Conservation (phyloP, 1,140 invertebrate genomes). For the Augochlora pura region DNA sequence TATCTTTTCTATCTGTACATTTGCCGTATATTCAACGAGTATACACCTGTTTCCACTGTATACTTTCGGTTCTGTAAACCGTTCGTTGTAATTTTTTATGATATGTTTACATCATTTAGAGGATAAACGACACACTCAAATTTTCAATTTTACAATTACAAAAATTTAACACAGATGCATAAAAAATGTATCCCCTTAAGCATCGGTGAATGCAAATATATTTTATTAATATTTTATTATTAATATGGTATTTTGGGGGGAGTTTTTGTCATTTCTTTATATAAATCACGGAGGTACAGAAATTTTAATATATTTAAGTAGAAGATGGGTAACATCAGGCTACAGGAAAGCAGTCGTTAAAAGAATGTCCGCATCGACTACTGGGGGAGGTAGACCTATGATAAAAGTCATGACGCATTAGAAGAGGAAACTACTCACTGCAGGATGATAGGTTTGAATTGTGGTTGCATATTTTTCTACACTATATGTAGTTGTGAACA, state of each 20-base stretch:
- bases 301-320: not conserved
- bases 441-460: conserved; percentile 5
- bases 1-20: not conserved
- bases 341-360: conserved; percentile 49
- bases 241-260: no score
- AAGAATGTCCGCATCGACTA: conserved; percentile 35
- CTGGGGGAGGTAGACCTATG: conserved; percentile 16
- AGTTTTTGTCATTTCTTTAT: not conserved
- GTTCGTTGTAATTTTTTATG: not conserved
- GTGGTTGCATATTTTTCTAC: not conserved
- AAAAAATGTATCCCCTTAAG: no score
- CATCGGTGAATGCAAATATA: no score
- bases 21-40: not conserved
- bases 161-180: not conserved
- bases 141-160: not conserved
- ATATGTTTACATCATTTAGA: no score
- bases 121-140: not conserved
- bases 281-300: not conserved
- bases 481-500: not conserved
- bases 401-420: conserved; percentile 35
- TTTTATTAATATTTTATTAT: no score
- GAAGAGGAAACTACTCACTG: conserved; percentile 25
- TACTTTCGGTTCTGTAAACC: not conserved
- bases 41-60: not conserved
- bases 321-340: conserved; percentile 12